A percentile compares a stretch with the other conserved stretches of the same genome.
These are phyloP conservation scores for Onthophagus taurus DNA, from an alignment of 1,140 invertebrate species.

Conservation along the genomic window DNA sequence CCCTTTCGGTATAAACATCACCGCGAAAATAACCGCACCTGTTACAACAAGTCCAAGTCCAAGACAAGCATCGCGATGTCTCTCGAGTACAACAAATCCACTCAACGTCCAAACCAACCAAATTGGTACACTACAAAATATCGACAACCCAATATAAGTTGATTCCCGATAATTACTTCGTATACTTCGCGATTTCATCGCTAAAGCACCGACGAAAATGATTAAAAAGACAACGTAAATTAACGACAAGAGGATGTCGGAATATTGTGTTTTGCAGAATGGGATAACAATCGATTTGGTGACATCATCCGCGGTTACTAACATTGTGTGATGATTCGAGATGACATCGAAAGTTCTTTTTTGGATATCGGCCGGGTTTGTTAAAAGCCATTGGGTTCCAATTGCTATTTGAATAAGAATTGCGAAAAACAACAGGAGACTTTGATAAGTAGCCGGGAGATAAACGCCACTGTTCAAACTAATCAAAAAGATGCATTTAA, in stretches of 20 bases:
- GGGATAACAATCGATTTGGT: slow-evolving; percentile 34
- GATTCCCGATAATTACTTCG: slow-evolving; percentile 90
- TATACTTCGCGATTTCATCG: slow-evolving; percentile 74
- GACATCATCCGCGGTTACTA: slow-evolving; percentile 38
- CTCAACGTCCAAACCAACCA: slow-evolving; percentile 78
- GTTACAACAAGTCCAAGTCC: slow-evolving; percentile 79
- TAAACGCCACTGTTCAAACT: slow-evolving; percentile 87
- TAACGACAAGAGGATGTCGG: slow-evolving; percentile 66
- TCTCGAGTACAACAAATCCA: slow-evolving; percentile 62
- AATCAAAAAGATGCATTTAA: slow-evolving; percentile 88
- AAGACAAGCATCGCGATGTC: slow-evolving; percentile 75
- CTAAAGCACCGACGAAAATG: slow-evolving; percentile 71
- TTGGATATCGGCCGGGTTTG: slow-evolving; percentile 56
- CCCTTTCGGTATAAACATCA: slow-evolving; percentile 91
- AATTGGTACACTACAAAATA: slow-evolving; percentile 72
- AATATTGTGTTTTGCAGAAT: slow-evolving; percentile 54
- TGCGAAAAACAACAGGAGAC: slow-evolving; percentile 79
- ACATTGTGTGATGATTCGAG: slow-evolving; percentile 31
- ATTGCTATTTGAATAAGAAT: slow-evolving; percentile 83
- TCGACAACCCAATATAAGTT: slow-evolving; percentile 76
- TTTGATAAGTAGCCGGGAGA: slow-evolving; percentile 86
- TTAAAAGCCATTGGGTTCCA: slow-evolving; percentile 75
- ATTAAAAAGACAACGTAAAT: slow-evolving; percentile 76
- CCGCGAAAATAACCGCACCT: slow-evolving; percentile 72
- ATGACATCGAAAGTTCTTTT: slow-evolving; percentile 34